Base-by-base conservation (phyloP, 2,113 vertebrate species). In the Poeciliopsis prolifica region DNA sequence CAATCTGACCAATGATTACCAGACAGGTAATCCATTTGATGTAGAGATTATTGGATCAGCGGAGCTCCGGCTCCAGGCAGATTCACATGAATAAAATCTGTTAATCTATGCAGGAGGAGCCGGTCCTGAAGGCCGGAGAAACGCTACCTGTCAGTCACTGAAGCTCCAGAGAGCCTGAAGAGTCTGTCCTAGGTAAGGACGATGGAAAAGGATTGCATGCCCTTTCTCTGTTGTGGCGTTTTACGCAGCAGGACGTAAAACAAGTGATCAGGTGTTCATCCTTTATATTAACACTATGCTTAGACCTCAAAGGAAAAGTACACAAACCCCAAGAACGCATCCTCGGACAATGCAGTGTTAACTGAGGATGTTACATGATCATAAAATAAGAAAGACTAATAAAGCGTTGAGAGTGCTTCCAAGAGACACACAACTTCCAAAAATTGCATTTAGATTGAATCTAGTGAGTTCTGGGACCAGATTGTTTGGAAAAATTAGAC, bases 1-100 rank as follows among this genome's bases (percentile, higher is more conserved):
- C 89, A 91, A 84, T 91, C 63, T 19, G 74, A 85, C 85, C 80
- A 90, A 79, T 90, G 87, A 93, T 90, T 87, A 80, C 72, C 75
- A 83, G 75, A 51, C 75, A 81, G 81, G 85, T 89, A 91, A 92
- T 91, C 84, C 83, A 79, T 87, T 76, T 77, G 81, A 86, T 67
- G 72, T 77, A 77, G 78, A 88, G 86, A 89, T 90, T 86, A 83
- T 58, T 86, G 87, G 79, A 88, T 90, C 84, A 81, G 77, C 37
- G 76, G 74, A 67, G 78, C 78, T 66, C 71, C 77, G 81, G 88
- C 85, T 86, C 29, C 22, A 0, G 77, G 83, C 78, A 70, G 77
- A 83, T 89, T 82, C 73, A 75, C 37, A 42, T 85, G 61, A 82
- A 87, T 78, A 79, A 88, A 87, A 89, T 79, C 61, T 70, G 68